These are phyloP conservation scores for Ametastegia equiseti DNA, from an alignment of 2,888 invertebrate species.

Conservation along the genomic window DNA sequence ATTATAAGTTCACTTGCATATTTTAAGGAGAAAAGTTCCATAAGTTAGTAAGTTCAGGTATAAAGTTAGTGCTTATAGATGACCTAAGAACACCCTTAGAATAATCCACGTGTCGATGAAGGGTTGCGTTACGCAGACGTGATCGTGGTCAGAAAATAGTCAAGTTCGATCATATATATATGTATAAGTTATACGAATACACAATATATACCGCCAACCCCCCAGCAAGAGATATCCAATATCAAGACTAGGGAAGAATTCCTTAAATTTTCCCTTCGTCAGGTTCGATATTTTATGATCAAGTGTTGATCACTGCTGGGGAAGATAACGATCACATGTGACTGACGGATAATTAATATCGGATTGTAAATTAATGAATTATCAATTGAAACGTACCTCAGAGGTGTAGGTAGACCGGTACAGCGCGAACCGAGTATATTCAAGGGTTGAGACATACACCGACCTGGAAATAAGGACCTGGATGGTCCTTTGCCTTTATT, in stretches of 20 bases:
- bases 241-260: conserved; percentile 11
- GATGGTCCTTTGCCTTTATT: conserved; percentile 56
- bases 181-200: not conserved
- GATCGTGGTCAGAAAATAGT: conserved; percentile 1
- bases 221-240: not conserved
- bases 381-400: conserved; percentile 62
- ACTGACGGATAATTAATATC: not conserved
- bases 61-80: not conserved
- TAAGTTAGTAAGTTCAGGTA: not conserved
- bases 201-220: not conserved
- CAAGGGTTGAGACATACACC: conserved; percentile 67
- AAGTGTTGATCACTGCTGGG: conserved; percentile 54
- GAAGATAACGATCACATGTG: conserved; percentile 47
- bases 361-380: conserved; percentile 14
- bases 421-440: conserved; percentile 62
- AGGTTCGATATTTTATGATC: conserved; percentile 31
- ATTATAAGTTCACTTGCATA: too few relatives aligned
- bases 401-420: conserved; percentile 67
- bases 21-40: not conserved
- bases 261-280: conserved; percentile 10
- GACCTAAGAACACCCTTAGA: not conserved
- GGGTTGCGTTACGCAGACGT: conserved; percentile 12
- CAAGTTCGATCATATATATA: conserved; percentile 9
- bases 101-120: not conserved
- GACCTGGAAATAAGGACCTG: conserved; percentile 63